Evolutionary conservation across 2,888 invertebrate genomes (phyloP).

Genomic region (Morpho helenor): DNA sequence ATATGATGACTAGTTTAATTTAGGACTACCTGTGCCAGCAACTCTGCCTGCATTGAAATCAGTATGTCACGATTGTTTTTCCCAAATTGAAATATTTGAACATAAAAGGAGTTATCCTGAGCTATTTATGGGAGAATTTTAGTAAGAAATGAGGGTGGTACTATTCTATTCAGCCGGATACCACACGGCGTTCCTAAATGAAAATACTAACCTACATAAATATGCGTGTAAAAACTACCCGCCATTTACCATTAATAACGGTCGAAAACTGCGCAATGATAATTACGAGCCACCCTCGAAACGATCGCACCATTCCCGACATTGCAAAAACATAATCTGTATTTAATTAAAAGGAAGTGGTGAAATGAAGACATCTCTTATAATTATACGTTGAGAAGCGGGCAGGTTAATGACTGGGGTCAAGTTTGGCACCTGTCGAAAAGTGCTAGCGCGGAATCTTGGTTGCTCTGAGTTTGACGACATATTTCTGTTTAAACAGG

Average conservation of each 20-base stretch:
- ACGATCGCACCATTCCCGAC: constrained; percentile 25
- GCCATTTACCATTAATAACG: constrained; percentile 13
- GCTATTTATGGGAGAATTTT: too few relatives aligned
- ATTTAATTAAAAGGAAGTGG: constrained; percentile 37
- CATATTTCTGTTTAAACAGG: too few relatives aligned
- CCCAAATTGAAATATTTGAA: too few relatives aligned
- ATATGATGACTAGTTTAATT: too few relatives aligned
- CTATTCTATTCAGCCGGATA: background rate
- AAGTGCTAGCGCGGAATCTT: background rate
- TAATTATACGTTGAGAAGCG: constrained; percentile 32
- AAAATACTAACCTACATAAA: background rate
- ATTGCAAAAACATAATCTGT: constrained; percentile 34
- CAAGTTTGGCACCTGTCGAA: background rate
- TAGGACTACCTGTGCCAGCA: too few relatives aligned
- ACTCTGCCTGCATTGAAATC: too few relatives aligned
- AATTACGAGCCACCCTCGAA: constrained; percentile 17
- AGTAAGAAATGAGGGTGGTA: too few relatives aligned
- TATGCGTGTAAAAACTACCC: constrained; percentile 1
- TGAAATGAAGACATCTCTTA: constrained; percentile 37
- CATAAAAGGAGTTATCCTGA: too few relatives aligned
- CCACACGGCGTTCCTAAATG: background rate
- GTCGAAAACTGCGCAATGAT: constrained; percentile 10
- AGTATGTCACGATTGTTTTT: too few relatives aligned
- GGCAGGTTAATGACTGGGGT: constrained; percentile 18
- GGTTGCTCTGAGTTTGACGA: too few relatives aligned